Evolutionary conservation across 2,888 invertebrate genomes (phyloP), one percentile per base, ranked within the genome.

Genomic region (Amiota mariae): DNA sequence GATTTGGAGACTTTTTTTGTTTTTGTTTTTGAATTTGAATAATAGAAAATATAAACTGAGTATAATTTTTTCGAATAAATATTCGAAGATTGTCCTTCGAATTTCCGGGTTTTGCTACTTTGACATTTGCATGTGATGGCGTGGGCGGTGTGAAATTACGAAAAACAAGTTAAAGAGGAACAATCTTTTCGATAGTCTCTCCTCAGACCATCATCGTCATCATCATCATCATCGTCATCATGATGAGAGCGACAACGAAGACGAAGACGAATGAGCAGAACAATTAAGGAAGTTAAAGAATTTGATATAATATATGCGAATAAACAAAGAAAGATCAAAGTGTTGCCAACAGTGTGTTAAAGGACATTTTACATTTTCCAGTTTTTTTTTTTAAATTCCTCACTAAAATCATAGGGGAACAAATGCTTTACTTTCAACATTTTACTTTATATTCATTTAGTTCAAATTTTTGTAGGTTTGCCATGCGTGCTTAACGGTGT

Each of bases 91-190:
- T 49, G 87, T 88, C 88, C 88, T 88, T 88, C 88, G 88, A 88
- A 88, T 85, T 88, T 88, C 88, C 88, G 88, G 88, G 88, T 88
- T 84, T 85, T 88, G 85, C 80, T 77, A 84, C 84, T 88, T 87
- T 88, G 87, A 85, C 87, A 87, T 88, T 88, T 87, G 59, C 59
- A 15, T 11, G 54, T 13, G 13, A 67, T 67, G 49, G 54, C 68
- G 20, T 48, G n/a, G 46, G 63, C 63, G 46, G 46, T 15, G 59
- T 20, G 8, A 36, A 36, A 36, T 36, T 36, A 36, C 36, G 36
- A 36, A 36, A 36, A 36, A 36, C 36, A 36, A 36, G 36, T 36
- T 36, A 36, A 36, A 36, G 36, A 36, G 6, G 36, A 36, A 36
- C 8, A 36, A 36, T 36, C 36, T 36, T 4, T 36, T 36, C 36